phyloP scores from a whole-genome alignment of 2,113 vertebrate genomes.

The Spheniscus mendiculus region DNA sequence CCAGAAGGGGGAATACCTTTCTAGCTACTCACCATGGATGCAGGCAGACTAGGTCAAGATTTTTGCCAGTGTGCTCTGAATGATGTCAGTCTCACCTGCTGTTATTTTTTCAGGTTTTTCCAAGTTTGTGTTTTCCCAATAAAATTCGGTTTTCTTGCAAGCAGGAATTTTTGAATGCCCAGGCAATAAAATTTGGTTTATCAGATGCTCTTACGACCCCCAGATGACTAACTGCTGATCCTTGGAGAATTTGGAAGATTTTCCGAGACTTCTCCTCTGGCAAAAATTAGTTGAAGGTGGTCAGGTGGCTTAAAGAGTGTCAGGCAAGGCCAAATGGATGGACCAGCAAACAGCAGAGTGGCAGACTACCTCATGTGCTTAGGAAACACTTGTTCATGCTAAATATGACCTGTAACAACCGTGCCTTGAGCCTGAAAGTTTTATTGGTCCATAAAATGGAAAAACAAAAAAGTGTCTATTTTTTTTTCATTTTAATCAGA shows the following conservation, averaged over 20 bases:
- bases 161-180: not conserved
- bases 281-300: not conserved
- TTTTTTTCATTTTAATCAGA: not conserved
- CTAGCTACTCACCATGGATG: accelerated
- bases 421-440: not conserved
- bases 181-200: not conserved
- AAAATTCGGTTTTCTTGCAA: not conserved
- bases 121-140: not conserved
- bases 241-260: not conserved
- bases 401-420: not conserved
- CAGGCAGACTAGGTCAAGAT: not conserved
- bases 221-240: not conserved
- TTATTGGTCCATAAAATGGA: not conserved
- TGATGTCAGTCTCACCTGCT: not conserved
- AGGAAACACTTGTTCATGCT: not conserved
- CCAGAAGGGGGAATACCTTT: not conserved
- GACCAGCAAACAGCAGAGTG: not conserved
- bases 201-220: not conserved
- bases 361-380: not conserved
- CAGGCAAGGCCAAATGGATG: not conserved
- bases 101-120: not conserved
- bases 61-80: not conserved
- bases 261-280: not conserved
- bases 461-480: not conserved
- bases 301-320: not conserved